Conservation (phyloP, 2,113 vertebrate genomes). For the Scalopus aquaticus region DNA sequence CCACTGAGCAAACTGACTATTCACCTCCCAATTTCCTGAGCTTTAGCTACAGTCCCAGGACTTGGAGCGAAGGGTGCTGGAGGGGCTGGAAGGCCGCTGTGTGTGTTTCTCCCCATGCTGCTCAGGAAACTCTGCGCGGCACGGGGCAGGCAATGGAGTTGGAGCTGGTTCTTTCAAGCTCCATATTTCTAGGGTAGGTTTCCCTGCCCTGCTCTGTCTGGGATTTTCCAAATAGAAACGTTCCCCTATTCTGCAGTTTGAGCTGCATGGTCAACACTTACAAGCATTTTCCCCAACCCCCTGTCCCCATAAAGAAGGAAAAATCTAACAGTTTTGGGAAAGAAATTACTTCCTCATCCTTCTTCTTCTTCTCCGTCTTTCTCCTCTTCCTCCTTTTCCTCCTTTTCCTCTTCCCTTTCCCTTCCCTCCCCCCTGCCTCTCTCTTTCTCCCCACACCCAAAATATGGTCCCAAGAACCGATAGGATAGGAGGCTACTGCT, state of each 20-base stretch:
- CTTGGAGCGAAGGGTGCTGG: fast-evolving
- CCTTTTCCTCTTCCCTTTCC: not conserved
- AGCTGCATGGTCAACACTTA: not conserved
- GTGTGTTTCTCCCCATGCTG: no score
- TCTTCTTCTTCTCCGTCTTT: no score
- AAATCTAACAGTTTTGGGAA: not conserved
- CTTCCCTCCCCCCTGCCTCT: not conserved
- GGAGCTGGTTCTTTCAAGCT: not conserved
- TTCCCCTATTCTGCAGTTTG: not conserved
- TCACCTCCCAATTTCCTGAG: not conserved
- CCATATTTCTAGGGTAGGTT: not conserved
- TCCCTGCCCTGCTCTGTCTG: not conserved
- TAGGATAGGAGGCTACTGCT: not conserved
- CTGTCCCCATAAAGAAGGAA: not conserved
- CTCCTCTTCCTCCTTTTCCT: not conserved
- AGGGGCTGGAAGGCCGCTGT: not conserved
- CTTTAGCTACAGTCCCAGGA: not conserved
- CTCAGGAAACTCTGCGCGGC: no score
- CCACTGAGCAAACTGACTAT: not conserved
- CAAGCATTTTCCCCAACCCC: not conserved
- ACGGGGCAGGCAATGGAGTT: no score
- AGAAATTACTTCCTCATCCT: not conserved
- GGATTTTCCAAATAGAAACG: not conserved
- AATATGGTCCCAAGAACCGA: not conserved
- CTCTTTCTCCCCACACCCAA: not conserved